Conservation (phyloP, 2,888 invertebrate genomes). For the Furcula furcula region DNA sequence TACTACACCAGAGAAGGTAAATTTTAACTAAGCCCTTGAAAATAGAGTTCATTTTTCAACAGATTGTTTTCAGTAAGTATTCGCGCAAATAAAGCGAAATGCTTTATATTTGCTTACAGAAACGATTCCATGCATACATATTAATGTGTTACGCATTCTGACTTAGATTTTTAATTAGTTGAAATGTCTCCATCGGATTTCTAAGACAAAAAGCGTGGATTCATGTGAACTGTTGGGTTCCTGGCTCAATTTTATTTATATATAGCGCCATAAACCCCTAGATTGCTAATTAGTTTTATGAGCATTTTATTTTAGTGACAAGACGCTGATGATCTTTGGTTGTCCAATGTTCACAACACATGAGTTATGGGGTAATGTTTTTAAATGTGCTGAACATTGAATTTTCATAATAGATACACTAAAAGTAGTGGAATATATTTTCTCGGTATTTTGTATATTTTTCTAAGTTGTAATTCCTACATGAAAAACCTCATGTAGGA, state of each 20-base stretch:
- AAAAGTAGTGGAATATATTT: too few relatives aligned
- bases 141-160: slow-evolving; percentile 49
- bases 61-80: background rate
- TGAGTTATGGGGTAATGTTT: too few relatives aligned
- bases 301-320: slow-evolving; percentile 57
- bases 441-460: too few relatives aligned
- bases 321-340: slow-evolving; percentile 35
- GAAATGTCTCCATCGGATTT: slow-evolving; percentile 58
- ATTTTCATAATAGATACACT: too few relatives aligned
- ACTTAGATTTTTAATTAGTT: slow-evolving; percentile 55
- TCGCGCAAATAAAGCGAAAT: background rate
- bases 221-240: slow-evolving; percentile 46
- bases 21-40: slow-evolving; percentile 10
- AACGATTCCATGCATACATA: slow-evolving; percentile 39
- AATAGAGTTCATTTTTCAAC: slow-evolving; percentile 10
- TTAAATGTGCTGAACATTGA: too few relatives aligned
- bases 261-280: slow-evolving; percentile 65
- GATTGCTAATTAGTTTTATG: slow-evolving; percentile 76
- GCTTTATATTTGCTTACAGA: background rate
- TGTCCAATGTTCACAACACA: slow-evolving; percentile 8
- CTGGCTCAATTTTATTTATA: slow-evolving; percentile 65
- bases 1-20: slow-evolving; percentile 10
- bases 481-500: too few relatives aligned
- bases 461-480: too few relatives aligned
- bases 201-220: slow-evolving; percentile 55